Evolutionary conservation across 2,113 vertebrate species (phyloP), one percentile per base, ranked within the genome.

Genomic region (Sorex araneus): DNA sequence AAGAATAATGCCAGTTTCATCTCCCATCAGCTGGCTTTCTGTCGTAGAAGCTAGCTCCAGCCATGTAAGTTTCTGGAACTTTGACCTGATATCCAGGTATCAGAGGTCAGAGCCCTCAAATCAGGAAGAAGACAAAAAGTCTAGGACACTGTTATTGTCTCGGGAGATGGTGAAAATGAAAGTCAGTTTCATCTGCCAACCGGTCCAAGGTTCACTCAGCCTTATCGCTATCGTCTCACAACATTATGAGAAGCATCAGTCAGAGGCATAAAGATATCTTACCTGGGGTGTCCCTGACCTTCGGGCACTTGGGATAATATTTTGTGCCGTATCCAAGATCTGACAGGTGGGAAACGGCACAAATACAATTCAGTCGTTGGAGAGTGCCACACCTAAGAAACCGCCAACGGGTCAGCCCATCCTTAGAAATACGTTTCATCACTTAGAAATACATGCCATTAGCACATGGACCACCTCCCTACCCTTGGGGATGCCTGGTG

Each of bases 121-220:
- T 76, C 79, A 90, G 93, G 81, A 96, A 94, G 91, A 93, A 74
- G 84, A 76, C 45, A 32, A 45, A 40, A 23, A 86, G 83, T 89
- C 79, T 84, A 43, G 78, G 45, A 69, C 73, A 47, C 36, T 91
- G 70, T 84, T 47, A 43, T 86, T 43, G 12, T 47, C 36, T 45
- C 71, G 76, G 67, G 71, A 81, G 70, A 57, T 76, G 82, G 43
- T 0, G 4, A 87, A 92, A 91, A 32, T 36, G 7, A 87, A 90
- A 94, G 94, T 77, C 66, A 74, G 93, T 94, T 89, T 95, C 67
- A 73, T 45, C 84, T 70, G 79, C 27, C 88, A 91, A 40, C 57
- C 40, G 84, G 94, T 86, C 92, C 96, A 96, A 92, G 60, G 94
- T 96, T 93, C 90, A 71, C 23, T 80, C 70, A 28, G 34, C 63